Conservation (phyloP, 2,113 vertebrate species). For the Anas platyrhynchos region DNA sequence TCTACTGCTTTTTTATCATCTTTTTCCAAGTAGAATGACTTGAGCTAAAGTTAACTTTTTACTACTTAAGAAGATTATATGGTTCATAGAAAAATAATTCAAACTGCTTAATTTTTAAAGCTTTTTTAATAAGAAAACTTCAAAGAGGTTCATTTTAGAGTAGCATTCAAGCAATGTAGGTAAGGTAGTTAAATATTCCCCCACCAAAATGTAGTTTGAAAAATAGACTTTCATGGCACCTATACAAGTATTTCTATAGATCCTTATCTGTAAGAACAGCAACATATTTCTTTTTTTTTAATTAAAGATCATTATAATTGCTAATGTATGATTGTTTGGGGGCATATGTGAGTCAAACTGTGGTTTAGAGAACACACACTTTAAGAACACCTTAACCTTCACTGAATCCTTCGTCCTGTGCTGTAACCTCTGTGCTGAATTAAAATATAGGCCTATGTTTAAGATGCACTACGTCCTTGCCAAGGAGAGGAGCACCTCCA, state of each 20-base stretch:
- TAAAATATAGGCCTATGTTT: background rate
- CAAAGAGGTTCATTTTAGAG: conserved; percentile 52
- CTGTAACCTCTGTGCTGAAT: background rate
- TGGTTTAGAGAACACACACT: conserved; percentile 18
- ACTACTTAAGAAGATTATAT: conserved; percentile 36
- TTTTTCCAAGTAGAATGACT: conserved; percentile 4
- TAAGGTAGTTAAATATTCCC: conserved; percentile 46
- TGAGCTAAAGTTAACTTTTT: conserved; percentile 49
- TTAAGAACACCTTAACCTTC: conserved; percentile 50
- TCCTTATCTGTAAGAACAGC: conserved; percentile 61
- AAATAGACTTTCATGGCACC: conserved; percentile 52
- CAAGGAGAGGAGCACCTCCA: conserved; percentile 47
- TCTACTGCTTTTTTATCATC: background rate
- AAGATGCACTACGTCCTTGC: background rate
- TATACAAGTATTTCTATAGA: conserved; percentile 68
- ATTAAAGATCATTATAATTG: conserved; percentile 70
- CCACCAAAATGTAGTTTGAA: conserved; percentile 43
- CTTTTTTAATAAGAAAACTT: conserved; percentile 67
- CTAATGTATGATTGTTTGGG: conserved; percentile 61
- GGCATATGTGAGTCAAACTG: conserved; percentile 62
- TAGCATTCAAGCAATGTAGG: conserved; percentile 26
- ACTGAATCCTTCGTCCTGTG: background rate
- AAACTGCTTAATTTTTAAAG: conserved; percentile 58
- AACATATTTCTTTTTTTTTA: conserved; percentile 60
- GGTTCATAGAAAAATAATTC: conserved; percentile 54